Evolutionary conservation across 2,888 invertebrate genomes (phyloP).

Genomic region (Diarsia dahlii): DNA sequence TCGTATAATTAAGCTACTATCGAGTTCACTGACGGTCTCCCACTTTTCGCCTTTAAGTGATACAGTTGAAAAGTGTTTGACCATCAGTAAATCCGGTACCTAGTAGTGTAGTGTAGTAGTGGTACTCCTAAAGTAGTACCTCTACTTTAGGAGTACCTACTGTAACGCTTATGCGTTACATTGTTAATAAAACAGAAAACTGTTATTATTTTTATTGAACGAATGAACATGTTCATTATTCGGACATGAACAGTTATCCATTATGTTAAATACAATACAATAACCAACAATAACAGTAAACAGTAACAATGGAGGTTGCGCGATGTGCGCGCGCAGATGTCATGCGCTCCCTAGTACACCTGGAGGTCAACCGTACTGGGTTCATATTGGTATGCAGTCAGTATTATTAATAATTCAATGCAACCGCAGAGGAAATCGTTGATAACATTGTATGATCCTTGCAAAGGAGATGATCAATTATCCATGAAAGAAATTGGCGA

Average conservation of each 20-base stretch:
- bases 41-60: no score
- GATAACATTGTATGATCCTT: neutral
- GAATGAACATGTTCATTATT: constrained; percentile 38
- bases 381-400: constrained; percentile 58
- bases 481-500: neutral
- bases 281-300: constrained; percentile 69
- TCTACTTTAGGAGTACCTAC: neutral
- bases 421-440: neutral
- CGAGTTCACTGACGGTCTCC: no score
- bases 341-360: constrained; percentile 63
- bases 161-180: neutral
- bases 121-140: neutral
- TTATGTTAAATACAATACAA: constrained; percentile 65
- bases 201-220: constrained; percentile 9
- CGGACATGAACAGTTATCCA: constrained; percentile 60
- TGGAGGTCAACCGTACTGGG: constrained; percentile 68
- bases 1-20: neutral
- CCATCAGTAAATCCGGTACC: no score
- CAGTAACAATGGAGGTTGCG: constrained; percentile 72
- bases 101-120: no score
- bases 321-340: constrained; percentile 71
- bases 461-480: neutral
- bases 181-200: neutral
- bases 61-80: no score
- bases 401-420: constrained; percentile 14